phyloP scores from a whole-genome alignment of 2,113 vertebrate species.

The Neolamprologus sp. region DNA sequence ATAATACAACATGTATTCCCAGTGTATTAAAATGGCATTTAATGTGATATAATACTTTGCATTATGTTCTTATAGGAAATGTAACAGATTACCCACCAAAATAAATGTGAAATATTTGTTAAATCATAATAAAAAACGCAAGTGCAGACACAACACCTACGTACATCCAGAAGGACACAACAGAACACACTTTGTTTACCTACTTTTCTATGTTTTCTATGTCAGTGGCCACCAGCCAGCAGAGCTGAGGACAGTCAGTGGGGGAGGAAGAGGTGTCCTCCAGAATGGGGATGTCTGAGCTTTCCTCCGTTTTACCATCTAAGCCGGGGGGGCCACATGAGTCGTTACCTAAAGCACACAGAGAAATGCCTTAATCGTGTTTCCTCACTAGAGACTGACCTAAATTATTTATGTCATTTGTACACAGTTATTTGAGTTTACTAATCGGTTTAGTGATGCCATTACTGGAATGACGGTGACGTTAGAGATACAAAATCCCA shows the following conservation, averaged over 20 bases:
- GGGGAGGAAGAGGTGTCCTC: conserved; percentile 85
- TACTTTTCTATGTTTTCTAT: conserved; percentile 94
- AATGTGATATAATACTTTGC: background rate
- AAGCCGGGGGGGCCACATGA: conserved; percentile 62
- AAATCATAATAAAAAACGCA: background rate
- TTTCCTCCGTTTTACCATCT: conserved; percentile 82
- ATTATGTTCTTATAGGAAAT: background rate
- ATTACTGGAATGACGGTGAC: background rate
- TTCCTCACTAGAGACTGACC: background rate
- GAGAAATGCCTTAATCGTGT: background rate
- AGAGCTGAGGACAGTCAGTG: conserved; percentile 81
- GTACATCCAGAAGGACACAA: background rate
- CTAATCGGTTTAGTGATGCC: background rate
- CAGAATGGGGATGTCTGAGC: conserved; percentile 84
- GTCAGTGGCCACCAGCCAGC: conserved; percentile 88
- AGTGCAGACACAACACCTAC: background rate
- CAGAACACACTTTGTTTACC: background rate
- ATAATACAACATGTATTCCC: background rate
- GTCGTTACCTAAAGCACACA: conserved; percentile 79
- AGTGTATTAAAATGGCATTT: background rate
- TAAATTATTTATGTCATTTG: background rate
- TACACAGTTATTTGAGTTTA: background rate
- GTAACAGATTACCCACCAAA: background rate
- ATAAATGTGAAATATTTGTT: background rate
- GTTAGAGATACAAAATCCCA: background rate